Conservation (phyloP, 2,797 vertebrate species). For the Anguilla obscura region DNA sequence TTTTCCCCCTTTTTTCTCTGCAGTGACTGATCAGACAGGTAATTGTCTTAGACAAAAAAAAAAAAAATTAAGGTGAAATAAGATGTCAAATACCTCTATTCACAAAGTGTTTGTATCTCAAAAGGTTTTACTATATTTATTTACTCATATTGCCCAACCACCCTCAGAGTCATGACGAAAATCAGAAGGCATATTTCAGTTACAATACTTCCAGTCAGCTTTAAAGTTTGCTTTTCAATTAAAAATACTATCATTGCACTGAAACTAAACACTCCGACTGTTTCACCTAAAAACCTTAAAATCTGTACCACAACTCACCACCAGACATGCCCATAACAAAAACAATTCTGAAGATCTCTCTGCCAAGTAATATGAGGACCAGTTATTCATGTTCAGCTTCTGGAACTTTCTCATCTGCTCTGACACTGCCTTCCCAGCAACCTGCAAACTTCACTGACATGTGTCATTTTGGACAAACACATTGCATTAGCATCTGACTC, state of each 20-base stretch:
- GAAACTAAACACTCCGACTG: neutral
- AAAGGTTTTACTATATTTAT: too few species aligned
- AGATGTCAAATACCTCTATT: too few species aligned
- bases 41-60: neutral
- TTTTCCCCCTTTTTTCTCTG: neutral
- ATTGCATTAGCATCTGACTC: conserved; percentile 40
- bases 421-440: neutral
- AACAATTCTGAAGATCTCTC: neutral
- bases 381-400: neutral
- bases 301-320: neutral
- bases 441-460: neutral
- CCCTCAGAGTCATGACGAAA: neutral
- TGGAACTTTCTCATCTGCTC: neutral
- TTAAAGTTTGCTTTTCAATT: neutral
- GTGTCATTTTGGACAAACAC: conserved; percentile 7
- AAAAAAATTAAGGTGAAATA: conserved; percentile 19
- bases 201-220: neutral
- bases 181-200: neutral
- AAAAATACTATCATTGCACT: neutral
- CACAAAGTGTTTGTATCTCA: too few species aligned
- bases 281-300: neutral
- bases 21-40: neutral
- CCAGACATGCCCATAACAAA: neutral
- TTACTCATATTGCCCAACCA: neutral
- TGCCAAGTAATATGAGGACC: neutral